Evolutionary conservation across 2,888 invertebrate genomes (phyloP).

Genomic region (Craniophora ligustri): DNA sequence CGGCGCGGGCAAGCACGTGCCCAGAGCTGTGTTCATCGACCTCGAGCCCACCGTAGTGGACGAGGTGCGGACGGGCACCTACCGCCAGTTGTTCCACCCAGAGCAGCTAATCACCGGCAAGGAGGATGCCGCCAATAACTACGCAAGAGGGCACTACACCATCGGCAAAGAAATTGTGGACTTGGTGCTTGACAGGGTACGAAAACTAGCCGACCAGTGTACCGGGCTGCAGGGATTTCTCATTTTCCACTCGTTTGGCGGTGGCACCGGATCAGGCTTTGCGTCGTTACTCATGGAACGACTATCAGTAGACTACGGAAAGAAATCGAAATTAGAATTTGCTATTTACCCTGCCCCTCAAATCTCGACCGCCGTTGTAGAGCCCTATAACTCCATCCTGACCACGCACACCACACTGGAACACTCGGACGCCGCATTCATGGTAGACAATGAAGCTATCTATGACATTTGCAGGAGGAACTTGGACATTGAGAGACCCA

Average conservation of each 20-base stretch:
- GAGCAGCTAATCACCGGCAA: slow-evolving; percentile 98
- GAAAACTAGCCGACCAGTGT: slow-evolving; percentile 96
- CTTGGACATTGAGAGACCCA: slow-evolving; percentile 97
- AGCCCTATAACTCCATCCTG: slow-evolving; percentile 98
- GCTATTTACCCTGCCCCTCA: slow-evolving; percentile 98
- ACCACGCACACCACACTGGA: slow-evolving; percentile 98
- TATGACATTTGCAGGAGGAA: slow-evolving; percentile 97
- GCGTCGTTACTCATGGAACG: slow-evolving; percentile 98
- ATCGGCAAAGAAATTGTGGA: slow-evolving; percentile 98
- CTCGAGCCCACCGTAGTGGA: slow-evolving; percentile 98
- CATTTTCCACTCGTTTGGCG: slow-evolving; percentile 98
- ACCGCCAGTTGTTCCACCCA: slow-evolving; percentile 98
- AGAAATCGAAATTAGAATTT: slow-evolving; percentile 97
- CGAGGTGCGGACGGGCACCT: slow-evolving; percentile 97
- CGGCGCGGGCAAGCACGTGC: slow-evolving; percentile 98
- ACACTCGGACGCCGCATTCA: slow-evolving; percentile 98
- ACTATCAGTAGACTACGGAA: slow-evolving; percentile 97
- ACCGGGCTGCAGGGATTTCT: slow-evolving; percentile 97
- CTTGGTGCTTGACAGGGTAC: slow-evolving; percentile 94
- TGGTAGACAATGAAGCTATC: slow-evolving; percentile 97
- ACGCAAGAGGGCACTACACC: slow-evolving; percentile 98
- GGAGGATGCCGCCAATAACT: slow-evolving; percentile 99
- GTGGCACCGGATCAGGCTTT: slow-evolving; percentile 98
- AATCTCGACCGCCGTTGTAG: slow-evolving; percentile 96
- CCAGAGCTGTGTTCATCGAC: slow-evolving; percentile 97